These are phyloP conservation scores for Xestia ashworthii DNA, from an alignment of 2,888 invertebrate genomes.

Conservation along the genomic window DNA sequence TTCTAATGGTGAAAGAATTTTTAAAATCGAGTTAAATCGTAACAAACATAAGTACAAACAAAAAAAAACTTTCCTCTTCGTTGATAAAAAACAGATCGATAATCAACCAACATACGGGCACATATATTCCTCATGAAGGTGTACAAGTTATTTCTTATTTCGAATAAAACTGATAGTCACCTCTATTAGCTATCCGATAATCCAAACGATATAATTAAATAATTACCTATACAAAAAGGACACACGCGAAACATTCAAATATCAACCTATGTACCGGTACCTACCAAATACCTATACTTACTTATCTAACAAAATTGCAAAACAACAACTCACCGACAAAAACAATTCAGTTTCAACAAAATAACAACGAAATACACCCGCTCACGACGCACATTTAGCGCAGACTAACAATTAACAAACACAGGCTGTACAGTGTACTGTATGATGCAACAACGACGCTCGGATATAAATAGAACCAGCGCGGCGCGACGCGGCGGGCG, in stretches of 20 bases:
- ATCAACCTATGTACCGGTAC: too few species aligned
- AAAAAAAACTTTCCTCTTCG: too few species aligned
- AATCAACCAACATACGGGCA: background rate
- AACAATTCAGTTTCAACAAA: background rate
- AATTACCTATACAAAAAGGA: too few species aligned
- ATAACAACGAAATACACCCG: background rate
- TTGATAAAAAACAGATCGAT: too few species aligned
- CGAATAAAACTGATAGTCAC: background rate
- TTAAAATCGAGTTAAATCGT: too few species aligned
- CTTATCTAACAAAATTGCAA: background rate
- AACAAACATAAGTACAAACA: too few species aligned
- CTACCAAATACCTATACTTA: background rate
- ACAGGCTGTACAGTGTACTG: background rate
- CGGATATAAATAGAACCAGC: background rate
- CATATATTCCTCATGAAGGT: too few species aligned
- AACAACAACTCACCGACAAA: slow-evolving; percentile 1
- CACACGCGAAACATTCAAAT: background rate
- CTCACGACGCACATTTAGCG: background rate
- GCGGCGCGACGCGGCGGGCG: too few species aligned
- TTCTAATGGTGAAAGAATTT: too few species aligned
- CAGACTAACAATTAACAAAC: background rate
- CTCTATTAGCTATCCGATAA: background rate
- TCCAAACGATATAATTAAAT: background rate
- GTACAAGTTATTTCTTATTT: background rate
- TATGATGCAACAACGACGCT: background rate